A percentile compares a stretch with the other conserved stretches of the same genome.
These are phyloP conservation scores for Trichoplusia ni DNA, from an alignment of 1,140 invertebrate genomes.

Conservation along the genomic window DNA sequence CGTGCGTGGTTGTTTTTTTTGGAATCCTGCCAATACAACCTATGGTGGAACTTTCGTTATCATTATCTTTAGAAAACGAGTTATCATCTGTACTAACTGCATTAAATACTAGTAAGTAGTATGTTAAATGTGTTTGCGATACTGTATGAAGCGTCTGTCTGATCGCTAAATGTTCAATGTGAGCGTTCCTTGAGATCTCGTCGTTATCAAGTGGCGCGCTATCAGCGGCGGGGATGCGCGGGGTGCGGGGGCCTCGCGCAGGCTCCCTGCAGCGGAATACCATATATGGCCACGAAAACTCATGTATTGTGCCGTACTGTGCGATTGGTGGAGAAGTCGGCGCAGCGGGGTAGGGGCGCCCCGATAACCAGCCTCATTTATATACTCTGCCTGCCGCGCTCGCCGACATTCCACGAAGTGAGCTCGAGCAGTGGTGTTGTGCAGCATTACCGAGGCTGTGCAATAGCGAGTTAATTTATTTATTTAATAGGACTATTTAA, in stretches of 20 bases:
- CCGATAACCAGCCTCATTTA: conserved; percentile 76
- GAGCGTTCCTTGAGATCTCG: conserved; percentile 43
- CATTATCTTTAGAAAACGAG: too few relatives aligned
- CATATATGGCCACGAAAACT: conserved; percentile 80
- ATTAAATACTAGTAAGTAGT: too few relatives aligned
- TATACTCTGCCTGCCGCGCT: conserved; percentile 68
- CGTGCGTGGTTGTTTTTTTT: conserved; percentile 27
- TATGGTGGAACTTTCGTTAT: conserved; percentile 32
- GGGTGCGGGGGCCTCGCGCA: conserved; percentile 66
- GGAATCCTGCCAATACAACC: conserved; percentile 34
- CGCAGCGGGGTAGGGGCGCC: conserved; percentile 70
- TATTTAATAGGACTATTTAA: conserved; percentile 79
- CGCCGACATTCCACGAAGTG: conserved; percentile 78
- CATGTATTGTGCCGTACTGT: conserved; percentile 54
- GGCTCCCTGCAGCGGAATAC: conserved; percentile 77
- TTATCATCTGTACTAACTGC: too few relatives aligned
- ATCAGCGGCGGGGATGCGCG: conserved; percentile 57
- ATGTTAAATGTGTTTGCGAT: conserved; percentile 13
- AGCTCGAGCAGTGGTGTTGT: conserved; percentile 74
- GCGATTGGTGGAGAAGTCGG: conserved; percentile 70
- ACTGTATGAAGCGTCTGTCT: conserved; percentile 32
- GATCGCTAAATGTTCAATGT: conserved; percentile 42
- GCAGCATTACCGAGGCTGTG: conserved; percentile 76
- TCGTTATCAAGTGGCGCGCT: conserved; percentile 67
- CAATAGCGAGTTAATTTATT: conserved; percentile 79